phyloP scores from a whole-genome alignment of 2,888 invertebrate species.

The Parochlus steinenii region DNA sequence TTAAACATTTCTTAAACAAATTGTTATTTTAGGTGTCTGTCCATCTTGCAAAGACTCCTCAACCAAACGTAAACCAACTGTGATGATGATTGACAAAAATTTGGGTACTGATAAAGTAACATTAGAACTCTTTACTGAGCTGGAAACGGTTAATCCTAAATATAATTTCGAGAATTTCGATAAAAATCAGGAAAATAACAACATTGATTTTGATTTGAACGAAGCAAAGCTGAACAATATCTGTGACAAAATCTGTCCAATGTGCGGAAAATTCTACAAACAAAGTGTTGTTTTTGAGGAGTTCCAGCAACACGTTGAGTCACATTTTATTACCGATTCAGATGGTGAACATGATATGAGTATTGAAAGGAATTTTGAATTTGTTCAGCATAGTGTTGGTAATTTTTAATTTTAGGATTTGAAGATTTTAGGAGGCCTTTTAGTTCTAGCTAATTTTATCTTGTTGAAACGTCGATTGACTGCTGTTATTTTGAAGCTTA shows the following conservation, averaged over 20 bases:
- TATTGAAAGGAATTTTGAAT: slow-evolving; percentile 36
- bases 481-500: no score
- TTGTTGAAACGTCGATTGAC: no score
- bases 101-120: slow-evolving; percentile 24
- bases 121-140: slow-evolving; percentile 7
- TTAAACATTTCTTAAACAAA: neutral
- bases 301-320: slow-evolving; percentile 60
- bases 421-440: no score
- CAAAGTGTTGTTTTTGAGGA: slow-evolving; percentile 40
- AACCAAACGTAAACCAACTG: slow-evolving; percentile 15
- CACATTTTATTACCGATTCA: slow-evolving; percentile 48
- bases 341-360: slow-evolving; percentile 30
- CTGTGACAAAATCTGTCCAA: slow-evolving; percentile 51
- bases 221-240: no score
- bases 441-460: no score
- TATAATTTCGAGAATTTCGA: slow-evolving; percentile 5
- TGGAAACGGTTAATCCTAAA: slow-evolving; percentile 1
- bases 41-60: neutral
- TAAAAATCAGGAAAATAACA: slow-evolving; percentile 14
- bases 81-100: slow-evolving; percentile 29
- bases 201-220: neutral
- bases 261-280: slow-evolving; percentile 50
- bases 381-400: slow-evolving; percentile 29
- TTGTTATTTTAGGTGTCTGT: neutral
- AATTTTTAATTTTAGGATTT: slow-evolving; percentile 27